These are phyloP conservation scores for Venustoraphidia nigricollis DNA, from an alignment of 2,888 invertebrate species.

Conservation along the genomic window DNA sequence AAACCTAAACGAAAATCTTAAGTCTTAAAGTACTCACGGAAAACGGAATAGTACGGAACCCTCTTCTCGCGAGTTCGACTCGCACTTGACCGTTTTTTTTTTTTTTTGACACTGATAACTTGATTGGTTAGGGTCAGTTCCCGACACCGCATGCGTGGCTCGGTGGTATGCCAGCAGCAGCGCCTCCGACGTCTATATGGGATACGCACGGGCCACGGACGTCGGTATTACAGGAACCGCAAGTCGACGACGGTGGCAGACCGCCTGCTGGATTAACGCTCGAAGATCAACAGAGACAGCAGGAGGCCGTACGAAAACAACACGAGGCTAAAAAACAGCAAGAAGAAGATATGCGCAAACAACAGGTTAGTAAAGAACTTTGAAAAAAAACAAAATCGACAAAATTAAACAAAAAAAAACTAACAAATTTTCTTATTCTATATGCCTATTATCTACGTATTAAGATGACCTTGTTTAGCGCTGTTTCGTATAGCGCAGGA, in stretches of 20 bases:
- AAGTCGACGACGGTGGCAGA: neutral
- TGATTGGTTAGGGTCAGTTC: conserved; percentile 4
- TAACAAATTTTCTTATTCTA: no score
- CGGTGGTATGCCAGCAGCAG: neutral
- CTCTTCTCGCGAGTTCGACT: no score
- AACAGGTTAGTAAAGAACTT: conserved; percentile 17
- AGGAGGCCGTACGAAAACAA: conserved; percentile 15
- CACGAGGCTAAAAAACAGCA: conserved; percentile 26
- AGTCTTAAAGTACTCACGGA: no score
- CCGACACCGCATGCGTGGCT: conserved; percentile 1
- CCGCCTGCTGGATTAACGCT: neutral
- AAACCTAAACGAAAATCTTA: no score
- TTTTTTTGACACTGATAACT: no score
- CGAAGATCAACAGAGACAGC: neutral
- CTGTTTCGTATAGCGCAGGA: no score
- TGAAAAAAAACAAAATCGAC: no score
- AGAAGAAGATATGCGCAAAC: conserved; percentile 30
- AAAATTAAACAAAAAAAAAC: no score
- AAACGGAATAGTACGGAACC: no score
- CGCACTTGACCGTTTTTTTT: no score
- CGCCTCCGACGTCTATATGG: neutral
- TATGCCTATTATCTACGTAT: no score
- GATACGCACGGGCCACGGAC: neutral
- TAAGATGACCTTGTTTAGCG: no score
- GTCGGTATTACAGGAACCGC: neutral